These are phyloP conservation scores for Danionella dracula DNA, from an alignment of 2,797 vertebrate genomes.

Conservation along the genomic window DNA sequence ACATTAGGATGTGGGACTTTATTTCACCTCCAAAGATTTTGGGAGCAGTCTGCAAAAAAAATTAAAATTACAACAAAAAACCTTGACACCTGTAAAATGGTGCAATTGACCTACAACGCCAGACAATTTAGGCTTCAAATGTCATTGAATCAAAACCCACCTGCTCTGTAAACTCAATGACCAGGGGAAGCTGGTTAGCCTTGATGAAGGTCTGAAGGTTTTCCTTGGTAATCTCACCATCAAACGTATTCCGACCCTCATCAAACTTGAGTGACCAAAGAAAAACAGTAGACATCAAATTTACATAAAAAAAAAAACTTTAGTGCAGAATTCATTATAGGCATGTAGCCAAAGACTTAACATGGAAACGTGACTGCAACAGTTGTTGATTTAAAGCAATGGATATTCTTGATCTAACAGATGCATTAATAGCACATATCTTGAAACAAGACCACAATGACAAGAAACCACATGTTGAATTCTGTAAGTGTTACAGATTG, in stretches of 20 bases:
- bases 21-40: slow-evolving; percentile 99
- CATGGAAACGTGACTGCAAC: background rate
- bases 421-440: background rate
- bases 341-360: background rate
- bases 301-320: too few relatives aligned
- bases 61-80: too few relatives aligned
- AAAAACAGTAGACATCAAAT: too few relatives aligned
- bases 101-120: too few relatives aligned
- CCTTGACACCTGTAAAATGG: too few relatives aligned
- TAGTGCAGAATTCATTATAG: too few relatives aligned
- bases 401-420: background rate
- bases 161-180: slow-evolving; percentile 98
- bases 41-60: slow-evolving; percentile 80
- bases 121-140: too few relatives aligned
- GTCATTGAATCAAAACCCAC: too few relatives aligned
- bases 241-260: slow-evolving; percentile 90
- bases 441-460: too few relatives aligned
- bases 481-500: too few relatives aligned
- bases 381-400: background rate
- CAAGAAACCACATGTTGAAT: too few relatives aligned
- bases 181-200: slow-evolving; percentile 90
- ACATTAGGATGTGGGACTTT: slow-evolving; percentile 96
- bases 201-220: slow-evolving; percentile 84
- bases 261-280: slow-evolving; percentile 75
- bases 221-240: slow-evolving; percentile 86